Evolutionary conservation across 2,888 invertebrate species (phyloP).

Genomic region (Chaitophorus viminalis): DNA sequence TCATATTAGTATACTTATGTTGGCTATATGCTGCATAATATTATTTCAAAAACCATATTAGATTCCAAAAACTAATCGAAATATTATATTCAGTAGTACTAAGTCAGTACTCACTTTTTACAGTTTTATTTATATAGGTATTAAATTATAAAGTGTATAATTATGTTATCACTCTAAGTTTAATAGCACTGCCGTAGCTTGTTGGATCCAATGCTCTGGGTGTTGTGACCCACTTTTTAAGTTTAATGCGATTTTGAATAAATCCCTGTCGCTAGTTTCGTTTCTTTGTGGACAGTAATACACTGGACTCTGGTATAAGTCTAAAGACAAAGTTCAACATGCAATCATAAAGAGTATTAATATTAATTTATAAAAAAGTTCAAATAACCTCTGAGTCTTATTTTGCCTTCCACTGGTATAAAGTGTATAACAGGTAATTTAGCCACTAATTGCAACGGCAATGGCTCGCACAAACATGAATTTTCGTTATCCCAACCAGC

Average conservation of each 20-base stretch:
- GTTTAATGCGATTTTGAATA: conserved; percentile 79
- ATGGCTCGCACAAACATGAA: conserved; percentile 79
- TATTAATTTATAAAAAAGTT: conserved; percentile 61
- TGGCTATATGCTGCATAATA: too few relatives aligned
- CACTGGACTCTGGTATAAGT: conserved; percentile 79
- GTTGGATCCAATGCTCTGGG: conserved; percentile 86
- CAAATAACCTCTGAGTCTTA: neutral
- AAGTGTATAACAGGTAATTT: conserved; percentile 87
- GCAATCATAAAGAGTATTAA: conserved; percentile 71
- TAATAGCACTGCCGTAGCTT: conserved; percentile 81
- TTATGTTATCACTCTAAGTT: conserved; percentile 61
- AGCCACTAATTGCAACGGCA: conserved; percentile 86
- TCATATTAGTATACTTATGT: too few relatives aligned
- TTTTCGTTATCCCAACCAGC: conserved; percentile 87
- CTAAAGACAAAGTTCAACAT: neutral
- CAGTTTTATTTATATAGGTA: too few relatives aligned
- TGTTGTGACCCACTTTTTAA: conserved; percentile 77
- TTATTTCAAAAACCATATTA: too few relatives aligned
- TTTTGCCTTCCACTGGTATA: conserved; percentile 72
- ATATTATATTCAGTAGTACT: neutral
- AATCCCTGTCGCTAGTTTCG: conserved; percentile 73
- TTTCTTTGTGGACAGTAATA: conserved; percentile 84
- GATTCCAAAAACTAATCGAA: too few relatives aligned
- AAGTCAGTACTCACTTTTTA: neutral
- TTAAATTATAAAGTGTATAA: neutral